A percentile compares a stretch with the other conserved stretches of the same genome.
Evolutionary conservation across 92 coral and sea anemone species (phyloP).

Genomic region (Phenganax subtilis): DNA sequence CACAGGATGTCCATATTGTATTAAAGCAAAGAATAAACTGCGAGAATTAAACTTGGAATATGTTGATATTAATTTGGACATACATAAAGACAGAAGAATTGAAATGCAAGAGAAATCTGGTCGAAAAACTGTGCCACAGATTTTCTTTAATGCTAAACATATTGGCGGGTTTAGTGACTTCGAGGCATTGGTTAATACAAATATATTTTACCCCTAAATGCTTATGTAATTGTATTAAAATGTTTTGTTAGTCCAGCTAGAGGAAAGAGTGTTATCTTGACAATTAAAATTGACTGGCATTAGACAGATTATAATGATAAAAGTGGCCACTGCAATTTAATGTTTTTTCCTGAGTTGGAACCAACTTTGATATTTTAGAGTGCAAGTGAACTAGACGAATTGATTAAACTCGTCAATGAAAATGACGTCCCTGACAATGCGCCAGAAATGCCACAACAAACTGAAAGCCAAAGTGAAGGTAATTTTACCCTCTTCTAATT

Average conservation of each 20-base stretch:
- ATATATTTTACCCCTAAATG: not conserved
- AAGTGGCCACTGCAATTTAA: not conserved
- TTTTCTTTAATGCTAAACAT: constrained; percentile 78
- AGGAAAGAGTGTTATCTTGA: not conserved
- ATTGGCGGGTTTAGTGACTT: constrained; percentile 82
- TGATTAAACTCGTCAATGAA: constrained; percentile 70
- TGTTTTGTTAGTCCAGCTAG: no score
- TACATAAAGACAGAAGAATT: no score
- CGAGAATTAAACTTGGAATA: constrained; percentile 49
- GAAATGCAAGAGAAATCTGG: constrained; percentile 47
- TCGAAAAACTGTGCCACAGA: constrained; percentile 73
- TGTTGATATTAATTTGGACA: no score
- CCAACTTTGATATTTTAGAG: constrained; percentile 35
- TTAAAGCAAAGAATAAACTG: constrained; percentile 74
- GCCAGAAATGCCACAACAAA: constrained; percentile 64
- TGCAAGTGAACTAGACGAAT: constrained; percentile 57
- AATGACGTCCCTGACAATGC: constrained; percentile 79
- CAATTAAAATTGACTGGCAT: not conserved
- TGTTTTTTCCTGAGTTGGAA: not conserved
- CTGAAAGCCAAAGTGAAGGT: constrained; percentile 37
- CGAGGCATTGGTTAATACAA: constrained; percentile 64
- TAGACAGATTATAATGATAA: not conserved
- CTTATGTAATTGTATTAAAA: not conserved
- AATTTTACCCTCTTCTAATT: not conserved
- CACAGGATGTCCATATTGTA: constrained; percentile 83